These are phyloP conservation scores for Paramormyrops kingsleyae DNA, from an alignment of 2,113 vertebrate species.

Conservation along the genomic window DNA sequence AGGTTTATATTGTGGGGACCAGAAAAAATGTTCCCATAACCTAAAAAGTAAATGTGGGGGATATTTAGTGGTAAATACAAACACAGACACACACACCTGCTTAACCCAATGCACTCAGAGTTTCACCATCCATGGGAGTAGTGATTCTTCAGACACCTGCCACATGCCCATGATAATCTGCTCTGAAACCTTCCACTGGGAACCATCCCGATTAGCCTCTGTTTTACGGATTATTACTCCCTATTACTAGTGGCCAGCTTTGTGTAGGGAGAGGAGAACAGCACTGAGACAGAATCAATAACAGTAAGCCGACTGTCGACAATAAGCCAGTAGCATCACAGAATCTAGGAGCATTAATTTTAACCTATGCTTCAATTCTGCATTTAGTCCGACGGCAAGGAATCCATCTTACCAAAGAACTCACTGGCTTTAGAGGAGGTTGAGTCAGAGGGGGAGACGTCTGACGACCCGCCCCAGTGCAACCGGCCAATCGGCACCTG, in stretches of 20 bases:
- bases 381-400: not conserved
- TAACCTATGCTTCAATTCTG: not conserved
- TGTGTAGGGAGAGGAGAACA: not conserved
- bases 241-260: not conserved
- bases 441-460: slow-evolving; percentile 88
- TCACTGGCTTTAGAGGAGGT: slow-evolving; percentile 94
- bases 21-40: not conserved
- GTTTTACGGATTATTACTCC: not conserved
- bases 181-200: not conserved
- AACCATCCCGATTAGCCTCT: not conserved
- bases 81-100: not conserved
- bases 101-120: not conserved
- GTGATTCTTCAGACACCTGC: not conserved
- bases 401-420: slow-evolving; percentile 30
- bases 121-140: not conserved
- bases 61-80: not conserved
- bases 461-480: slow-evolving; percentile 89
- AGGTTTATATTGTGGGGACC: not conserved
- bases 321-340: not conserved
- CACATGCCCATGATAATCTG: not conserved
- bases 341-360: not conserved
- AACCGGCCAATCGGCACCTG: slow-evolving; percentile 82
- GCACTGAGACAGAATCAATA: not conserved
- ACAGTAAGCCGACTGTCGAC: not conserved
- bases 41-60: not conserved